phyloP scores from a whole-genome alignment of 2,797 vertebrate genomes.

The Coranthus polyacanthus region DNA sequence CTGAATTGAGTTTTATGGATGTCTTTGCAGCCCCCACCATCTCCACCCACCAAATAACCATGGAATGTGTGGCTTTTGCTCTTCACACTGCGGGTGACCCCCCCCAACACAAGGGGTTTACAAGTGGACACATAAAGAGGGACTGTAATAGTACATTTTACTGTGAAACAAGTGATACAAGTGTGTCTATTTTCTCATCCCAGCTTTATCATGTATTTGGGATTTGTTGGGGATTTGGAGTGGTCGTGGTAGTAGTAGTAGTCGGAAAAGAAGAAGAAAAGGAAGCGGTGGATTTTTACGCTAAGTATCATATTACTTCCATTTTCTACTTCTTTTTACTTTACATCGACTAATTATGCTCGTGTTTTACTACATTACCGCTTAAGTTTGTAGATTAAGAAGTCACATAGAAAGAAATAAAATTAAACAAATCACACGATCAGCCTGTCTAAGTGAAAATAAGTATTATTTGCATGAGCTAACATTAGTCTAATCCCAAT shows the following conservation, averaged over 20 bases:
- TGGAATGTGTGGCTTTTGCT: conserved; percentile 63
- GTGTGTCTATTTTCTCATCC: conserved; percentile 46
- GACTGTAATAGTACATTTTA: conserved; percentile 59
- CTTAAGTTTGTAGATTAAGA: no score
- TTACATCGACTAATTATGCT: no score
- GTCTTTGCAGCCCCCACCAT: conserved; percentile 70
- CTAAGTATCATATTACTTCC: no score
- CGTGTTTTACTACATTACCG: no score
- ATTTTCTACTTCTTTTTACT: no score
- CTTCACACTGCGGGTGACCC: conserved; percentile 57
- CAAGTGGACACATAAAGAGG: conserved; percentile 72
- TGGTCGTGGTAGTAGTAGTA: conserved; percentile 10
- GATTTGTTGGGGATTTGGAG: conserved; percentile 5
- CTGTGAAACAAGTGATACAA: conserved; percentile 46
- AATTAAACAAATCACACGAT: no score
- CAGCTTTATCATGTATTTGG: conserved; percentile 25
- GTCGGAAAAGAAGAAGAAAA: not conserved
- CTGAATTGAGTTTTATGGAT: conserved; percentile 84
- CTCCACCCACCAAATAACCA: conserved; percentile 62
- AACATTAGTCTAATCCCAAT: no score
- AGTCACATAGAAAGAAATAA: no score
- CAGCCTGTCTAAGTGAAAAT: no score
- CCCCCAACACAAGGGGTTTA: conserved; percentile 64
- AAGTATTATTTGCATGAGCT: no score
- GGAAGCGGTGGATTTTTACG: not conserved